Base-by-base conservation (phyloP, 2,113 vertebrate genomes). In the Oreochromis niloticus region DNA sequence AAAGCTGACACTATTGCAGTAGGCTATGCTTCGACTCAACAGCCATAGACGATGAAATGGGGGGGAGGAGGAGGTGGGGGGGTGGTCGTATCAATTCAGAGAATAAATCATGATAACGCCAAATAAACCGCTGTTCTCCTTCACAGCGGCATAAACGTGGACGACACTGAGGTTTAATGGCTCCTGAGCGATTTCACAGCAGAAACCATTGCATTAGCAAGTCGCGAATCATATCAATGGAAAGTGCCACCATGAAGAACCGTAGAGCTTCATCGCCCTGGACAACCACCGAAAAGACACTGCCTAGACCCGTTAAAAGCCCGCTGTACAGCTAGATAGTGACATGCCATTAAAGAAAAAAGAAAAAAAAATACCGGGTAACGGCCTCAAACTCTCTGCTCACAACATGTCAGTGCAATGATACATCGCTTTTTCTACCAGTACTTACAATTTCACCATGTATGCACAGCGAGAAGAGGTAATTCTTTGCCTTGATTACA, bases 391-490 rank as follows among this genome's bases (percentile, higher is more conserved):
- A 83, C 85, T 32, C 89, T 55, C 48, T 85, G 41, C 34, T 55
- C 73, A 82, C 50, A 36, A 85, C 80, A 84, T 16, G 32, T 59
- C 54, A 59, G 71, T 79, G 84, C 43, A 86, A 83, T 16, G 36
- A 91, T 14, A 88, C 84, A 84, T 61, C 63, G 81, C 41, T 80
- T 85, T 68, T 78, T 75, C 84, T 52, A 85, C 68, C 85, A 91
- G 84, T 97, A 97, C 97, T 97, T 93, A 97, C 97, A 96, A 95
- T 96, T 95, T 96, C 96, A 97, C 95, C 97, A 97, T 97, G 97
- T 97, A 97, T 97, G 96, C 97, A 95, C 95, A 96, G 94, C 95
- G 94, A 96, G 93, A 95, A 95, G 95, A 96, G 93, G 94, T 93
- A 95, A 95, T 96, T 96, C 95, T 96, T 96, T 95, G 95, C 96